phyloP scores from a whole-genome alignment of 2,888 invertebrate species.

The Ochropleura plecta region DNA sequence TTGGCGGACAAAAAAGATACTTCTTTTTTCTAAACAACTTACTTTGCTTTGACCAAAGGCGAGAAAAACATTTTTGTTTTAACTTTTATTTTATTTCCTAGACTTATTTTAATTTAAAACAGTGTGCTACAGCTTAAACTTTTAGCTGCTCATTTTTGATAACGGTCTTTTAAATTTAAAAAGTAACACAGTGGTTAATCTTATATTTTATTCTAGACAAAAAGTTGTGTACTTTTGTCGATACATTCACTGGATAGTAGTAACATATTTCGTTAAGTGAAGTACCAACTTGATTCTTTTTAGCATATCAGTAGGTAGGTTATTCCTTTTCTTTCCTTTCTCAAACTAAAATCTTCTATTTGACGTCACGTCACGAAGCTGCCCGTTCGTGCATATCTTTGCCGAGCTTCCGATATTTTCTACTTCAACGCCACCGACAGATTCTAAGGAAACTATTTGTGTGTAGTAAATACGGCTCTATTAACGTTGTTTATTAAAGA shows the following conservation, averaged over 20 bases:
- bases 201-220: no score
- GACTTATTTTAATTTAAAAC: background rate
- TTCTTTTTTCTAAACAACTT: conserved; percentile 25
- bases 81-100: background rate
- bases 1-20: conserved; percentile 34
- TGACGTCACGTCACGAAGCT: conserved; percentile 58
- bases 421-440: conserved; percentile 51
- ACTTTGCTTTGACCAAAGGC: conserved; percentile 19
- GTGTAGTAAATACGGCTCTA: conserved; percentile 66
- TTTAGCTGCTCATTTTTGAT: background rate
- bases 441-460: conserved; percentile 61
- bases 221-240: background rate
- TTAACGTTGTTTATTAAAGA: conserved; percentile 65
- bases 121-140: background rate
- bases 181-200: background rate
- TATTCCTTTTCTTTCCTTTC: conserved; percentile 7
- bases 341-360: conserved; percentile 25
- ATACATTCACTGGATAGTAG: background rate
- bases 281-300: background rate
- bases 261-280: background rate
- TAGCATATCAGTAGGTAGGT: background rate
- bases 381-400: conserved; percentile 64
- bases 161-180: background rate
- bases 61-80: background rate
- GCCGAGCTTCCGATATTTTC: conserved; percentile 59